Percentiles rank a stretch among this genome's conserved stretches.
phyloP scores from a whole-genome alignment of 1,140 invertebrate species.

The Cardiocondyla obscurior region DNA sequence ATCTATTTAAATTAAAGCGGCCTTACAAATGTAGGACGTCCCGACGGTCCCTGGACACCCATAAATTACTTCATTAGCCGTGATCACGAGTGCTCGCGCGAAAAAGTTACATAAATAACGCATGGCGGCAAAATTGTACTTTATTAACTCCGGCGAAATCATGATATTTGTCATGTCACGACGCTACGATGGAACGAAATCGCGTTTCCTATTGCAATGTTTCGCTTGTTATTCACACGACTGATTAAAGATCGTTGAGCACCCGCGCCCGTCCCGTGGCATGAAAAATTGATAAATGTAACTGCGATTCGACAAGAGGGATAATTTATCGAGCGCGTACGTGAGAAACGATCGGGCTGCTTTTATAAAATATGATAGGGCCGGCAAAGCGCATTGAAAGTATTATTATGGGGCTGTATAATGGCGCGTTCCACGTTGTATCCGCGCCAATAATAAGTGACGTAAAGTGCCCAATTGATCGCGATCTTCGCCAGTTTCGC shows the following conservation, averaged over 20 bases:
- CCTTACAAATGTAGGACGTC: neutral
- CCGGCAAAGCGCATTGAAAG: conserved; percentile 44
- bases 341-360: conserved; percentile 26
- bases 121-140: neutral
- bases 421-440: conserved; percentile 31
- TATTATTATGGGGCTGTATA: conserved; percentile 48
- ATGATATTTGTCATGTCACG: neutral
- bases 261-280: neutral
- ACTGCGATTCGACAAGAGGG: conserved; percentile 15
- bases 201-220: neutral
- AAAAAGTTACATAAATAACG: conserved; percentile 45
- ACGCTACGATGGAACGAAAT: neutral
- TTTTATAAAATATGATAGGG: conserved; percentile 41
- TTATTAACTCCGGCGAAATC: conserved; percentile 24
- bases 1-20: conserved; percentile 43
- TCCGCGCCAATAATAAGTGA: conserved; percentile 45
- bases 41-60: neutral
- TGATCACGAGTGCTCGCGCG: conserved; percentile 2
- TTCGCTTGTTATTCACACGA: neutral
- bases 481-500: conserved; percentile 55
- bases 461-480: conserved; percentile 52
- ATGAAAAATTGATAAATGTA: conserved; percentile 37
- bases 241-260: neutral
- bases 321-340: conserved; percentile 31
- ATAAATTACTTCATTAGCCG: conserved; percentile 46